Evolutionary conservation across 2,888 invertebrate species (phyloP).

Genomic region (Lagria hirta): DNA sequence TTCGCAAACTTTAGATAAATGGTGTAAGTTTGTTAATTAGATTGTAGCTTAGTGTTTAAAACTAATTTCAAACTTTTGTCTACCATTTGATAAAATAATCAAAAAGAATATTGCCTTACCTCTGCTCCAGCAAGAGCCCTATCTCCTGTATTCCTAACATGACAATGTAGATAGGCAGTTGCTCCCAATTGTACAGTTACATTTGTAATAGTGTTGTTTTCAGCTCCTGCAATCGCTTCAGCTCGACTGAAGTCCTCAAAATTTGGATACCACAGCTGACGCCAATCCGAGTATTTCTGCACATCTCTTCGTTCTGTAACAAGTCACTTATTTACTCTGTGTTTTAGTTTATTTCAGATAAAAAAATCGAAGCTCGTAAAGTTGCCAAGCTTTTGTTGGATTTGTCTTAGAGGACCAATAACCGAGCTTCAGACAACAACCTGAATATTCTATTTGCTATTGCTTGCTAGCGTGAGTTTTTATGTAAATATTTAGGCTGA

Average conservation of each 20-base stretch:
- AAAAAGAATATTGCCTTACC: too few relatives aligned
- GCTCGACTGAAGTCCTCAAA: slow-evolving; percentile 56
- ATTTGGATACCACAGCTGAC: slow-evolving; percentile 64
- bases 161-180: slow-evolving; percentile 78
- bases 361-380: slow-evolving; percentile 11
- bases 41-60: too few relatives aligned
- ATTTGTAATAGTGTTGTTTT: slow-evolving; percentile 76
- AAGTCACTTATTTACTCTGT: slow-evolving; percentile 21
- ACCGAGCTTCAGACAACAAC: slow-evolving; percentile 6
- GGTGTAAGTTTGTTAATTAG: too few relatives aligned
- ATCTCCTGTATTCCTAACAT: slow-evolving; percentile 74
- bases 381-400: slow-evolving; percentile 3
- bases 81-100: too few relatives aligned
- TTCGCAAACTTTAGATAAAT: too few relatives aligned
- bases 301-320: slow-evolving; percentile 47
- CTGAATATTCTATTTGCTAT: too few relatives aligned
- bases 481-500: too few relatives aligned
- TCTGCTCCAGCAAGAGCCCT: slow-evolving; percentile 57
- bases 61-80: too few relatives aligned
- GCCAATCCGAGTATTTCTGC: slow-evolving; percentile 60
- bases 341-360: too few relatives aligned
- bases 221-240: slow-evolving; percentile 54
- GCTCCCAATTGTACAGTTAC: slow-evolving; percentile 76
- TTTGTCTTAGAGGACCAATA: slow-evolving; percentile 8
- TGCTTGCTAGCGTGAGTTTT: too few relatives aligned